Conservation (phyloP, 2,888 invertebrate species). For the Petrophora chlorosata region DNA sequence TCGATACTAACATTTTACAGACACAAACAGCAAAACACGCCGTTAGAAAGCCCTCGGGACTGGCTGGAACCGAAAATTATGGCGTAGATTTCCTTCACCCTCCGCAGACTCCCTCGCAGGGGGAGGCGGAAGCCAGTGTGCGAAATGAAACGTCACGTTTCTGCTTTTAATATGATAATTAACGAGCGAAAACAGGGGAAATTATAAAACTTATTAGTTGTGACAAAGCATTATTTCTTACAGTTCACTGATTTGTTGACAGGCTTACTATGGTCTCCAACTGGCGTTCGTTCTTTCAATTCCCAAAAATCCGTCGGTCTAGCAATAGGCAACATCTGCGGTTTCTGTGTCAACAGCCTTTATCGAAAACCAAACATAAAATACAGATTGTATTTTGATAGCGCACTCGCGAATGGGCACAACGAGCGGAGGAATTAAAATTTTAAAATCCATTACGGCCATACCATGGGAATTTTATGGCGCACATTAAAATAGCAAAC, state of each 20-base stretch:
- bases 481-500: slow-evolving; percentile 13
- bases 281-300: not conserved
- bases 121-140: slow-evolving; percentile 45
- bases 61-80: slow-evolving; percentile 56
- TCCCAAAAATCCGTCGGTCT: not conserved
- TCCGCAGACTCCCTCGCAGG: slow-evolving; percentile 33
- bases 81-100: slow-evolving; percentile 39
- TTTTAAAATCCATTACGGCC: slow-evolving; percentile 23
- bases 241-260: no score
- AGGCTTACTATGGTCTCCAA: no score
- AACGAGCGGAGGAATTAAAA: slow-evolving; percentile 20
- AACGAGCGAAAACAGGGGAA: no score
- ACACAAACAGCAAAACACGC: slow-evolving; percentile 36
- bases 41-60: slow-evolving; percentile 41
- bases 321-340: slow-evolving; percentile 23
- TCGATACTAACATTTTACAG: slow-evolving; percentile 26
- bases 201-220: no score
- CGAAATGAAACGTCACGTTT: slow-evolving; percentile 41
- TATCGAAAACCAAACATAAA: slow-evolving; percentile 38
- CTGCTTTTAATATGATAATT: slow-evolving; percentile 20
- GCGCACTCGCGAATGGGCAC: slow-evolving; percentile 26
- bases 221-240: no score
- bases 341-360: slow-evolving; percentile 39
- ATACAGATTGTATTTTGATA: slow-evolving; percentile 37
- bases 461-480: slow-evolving; percentile 15